Evolutionary conservation across 2,797 vertebrate species (phyloP).

Genomic region (Decapterus maruadsi): DNA sequence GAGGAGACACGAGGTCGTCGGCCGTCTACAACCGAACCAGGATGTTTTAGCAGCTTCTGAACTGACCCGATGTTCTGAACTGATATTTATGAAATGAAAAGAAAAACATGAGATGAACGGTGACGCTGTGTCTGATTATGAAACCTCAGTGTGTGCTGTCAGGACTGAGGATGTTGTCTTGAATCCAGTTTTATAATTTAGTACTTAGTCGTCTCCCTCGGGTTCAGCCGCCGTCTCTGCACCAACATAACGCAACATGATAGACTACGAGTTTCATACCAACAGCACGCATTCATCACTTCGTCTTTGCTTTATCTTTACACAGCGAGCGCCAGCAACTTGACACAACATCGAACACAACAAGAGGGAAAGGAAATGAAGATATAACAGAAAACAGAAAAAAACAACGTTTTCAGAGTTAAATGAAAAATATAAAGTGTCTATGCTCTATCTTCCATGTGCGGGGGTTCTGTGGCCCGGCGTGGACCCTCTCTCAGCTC

Average conservation of each 20-base stretch:
- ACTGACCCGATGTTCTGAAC: not conserved
- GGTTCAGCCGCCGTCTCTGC: constrained; percentile 25
- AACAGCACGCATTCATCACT: constrained; percentile 36
- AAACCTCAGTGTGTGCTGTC: not conserved
- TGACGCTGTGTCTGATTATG: constrained; percentile 2
- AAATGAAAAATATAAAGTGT: constrained; percentile 79
- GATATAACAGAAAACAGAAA: constrained; percentile 54
- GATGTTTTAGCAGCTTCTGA: constrained; percentile 32
- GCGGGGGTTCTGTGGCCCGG: constrained; percentile 47
- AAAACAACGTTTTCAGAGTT: constrained; percentile 40
- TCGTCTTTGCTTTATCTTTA: constrained; percentile 31
- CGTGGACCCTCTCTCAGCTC: constrained; percentile 43
- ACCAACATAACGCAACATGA: constrained; percentile 20
- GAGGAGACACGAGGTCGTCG: not conserved
- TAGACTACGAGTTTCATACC: constrained; percentile 47
- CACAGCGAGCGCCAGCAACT: constrained; percentile 41
- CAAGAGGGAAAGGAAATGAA: constrained; percentile 49
- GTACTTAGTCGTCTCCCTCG: constrained; percentile 14
- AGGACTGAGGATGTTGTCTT: not conserved
- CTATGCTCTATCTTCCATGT: constrained; percentile 67
- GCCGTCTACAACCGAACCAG: too few relatives aligned
- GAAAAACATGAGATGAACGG: not conserved
- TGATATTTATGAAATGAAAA: not conserved
- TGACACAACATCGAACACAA: constrained; percentile 54
- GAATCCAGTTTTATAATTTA: not conserved